Evolutionary conservation across 2,113 vertebrate genomes (phyloP).

Genomic region (Caretta caretta): DNA sequence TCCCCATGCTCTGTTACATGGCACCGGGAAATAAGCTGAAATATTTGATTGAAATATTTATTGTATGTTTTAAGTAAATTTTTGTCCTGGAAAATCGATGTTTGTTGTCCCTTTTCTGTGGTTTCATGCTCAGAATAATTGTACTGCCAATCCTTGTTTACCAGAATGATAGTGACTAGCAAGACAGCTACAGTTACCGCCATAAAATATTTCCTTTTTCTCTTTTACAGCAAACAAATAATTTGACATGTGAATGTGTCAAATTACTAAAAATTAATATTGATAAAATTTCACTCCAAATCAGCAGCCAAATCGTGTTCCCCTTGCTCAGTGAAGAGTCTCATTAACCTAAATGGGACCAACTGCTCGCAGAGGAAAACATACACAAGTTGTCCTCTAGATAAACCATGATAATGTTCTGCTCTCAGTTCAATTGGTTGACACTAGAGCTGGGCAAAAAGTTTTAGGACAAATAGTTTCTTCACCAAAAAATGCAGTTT

Average conservation of each 20-base stretch:
- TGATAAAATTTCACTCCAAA: not conserved
- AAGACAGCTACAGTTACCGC: not conserved
- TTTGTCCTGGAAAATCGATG: not conserved
- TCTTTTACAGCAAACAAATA: not conserved
- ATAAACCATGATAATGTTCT: not conserved
- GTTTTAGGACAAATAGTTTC: not conserved
- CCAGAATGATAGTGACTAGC: not conserved
- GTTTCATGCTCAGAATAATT: not conserved
- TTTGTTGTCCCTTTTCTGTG: not conserved
- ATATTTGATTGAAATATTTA: not conserved
- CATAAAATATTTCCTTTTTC: not conserved
- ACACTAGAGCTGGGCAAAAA: no score
- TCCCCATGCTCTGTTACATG: not conserved
- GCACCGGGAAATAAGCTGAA: not conserved
- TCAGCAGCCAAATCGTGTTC: not conserved
- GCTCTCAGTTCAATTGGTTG: no score
- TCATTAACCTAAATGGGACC: not conserved
- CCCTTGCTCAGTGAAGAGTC: not conserved
- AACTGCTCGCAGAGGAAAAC: not conserved
- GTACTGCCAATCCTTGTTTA: not conserved
- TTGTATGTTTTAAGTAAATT: not conserved
- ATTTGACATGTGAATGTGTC: not conserved
- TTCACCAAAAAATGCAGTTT: accelerated
- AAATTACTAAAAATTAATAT: not conserved
- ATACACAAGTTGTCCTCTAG: not conserved